Evolutionary conservation across 2,113 vertebrate genomes (phyloP), one percentile per base, ranked within the genome.

Genomic region (Barbus barbus): DNA sequence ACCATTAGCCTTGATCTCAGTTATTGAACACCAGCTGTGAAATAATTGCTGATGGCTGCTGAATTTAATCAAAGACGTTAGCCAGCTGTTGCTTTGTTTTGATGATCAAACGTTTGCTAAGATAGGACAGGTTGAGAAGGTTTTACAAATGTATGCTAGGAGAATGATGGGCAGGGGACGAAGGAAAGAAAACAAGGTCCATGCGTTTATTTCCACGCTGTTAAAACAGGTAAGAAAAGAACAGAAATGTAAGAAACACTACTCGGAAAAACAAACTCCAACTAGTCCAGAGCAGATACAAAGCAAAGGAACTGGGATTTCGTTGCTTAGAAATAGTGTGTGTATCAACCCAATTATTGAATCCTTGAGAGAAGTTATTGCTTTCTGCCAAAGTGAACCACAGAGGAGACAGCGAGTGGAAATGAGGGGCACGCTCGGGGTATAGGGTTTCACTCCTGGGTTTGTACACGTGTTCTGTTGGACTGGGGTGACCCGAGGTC

Each of bases 281-380:
- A 92, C n/a, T n/a, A n/a, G n/a, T n/a, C n/a, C n/a, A n/a, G n/a
- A n/a, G n/a, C n/a, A n/a, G n/a, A n/a, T n/a, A n/a, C 38, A 91
- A 89, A 91, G 87, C 90, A 86, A 91, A 88, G 85, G 89, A 90
- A 82, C 87, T 78, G 87, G 90, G 90, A 90, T 91, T 80, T 72
- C 28, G 41, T 77, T 58, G 63, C 24, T 75, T 88, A 88, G 76
- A 74, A 73, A 90, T 89, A 88, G 65, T 36, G 79, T 36, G 79
- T 71, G 78, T 69, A 16, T 81, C 89, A 92, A 93, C 91, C 89
- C 88, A 88, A 94, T 91, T 87, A 89, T 81, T 91, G 90, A 94
- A 92, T 93, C 94, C 94, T 95, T 94, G 91, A 94, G 93, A 93
- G 92, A 89, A 90, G 88, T 95, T 95, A 95, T 94, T 95, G 94